Base-by-base conservation (phyloP, 1,140 invertebrate species). In the Geopemphigus sp. region DNA sequence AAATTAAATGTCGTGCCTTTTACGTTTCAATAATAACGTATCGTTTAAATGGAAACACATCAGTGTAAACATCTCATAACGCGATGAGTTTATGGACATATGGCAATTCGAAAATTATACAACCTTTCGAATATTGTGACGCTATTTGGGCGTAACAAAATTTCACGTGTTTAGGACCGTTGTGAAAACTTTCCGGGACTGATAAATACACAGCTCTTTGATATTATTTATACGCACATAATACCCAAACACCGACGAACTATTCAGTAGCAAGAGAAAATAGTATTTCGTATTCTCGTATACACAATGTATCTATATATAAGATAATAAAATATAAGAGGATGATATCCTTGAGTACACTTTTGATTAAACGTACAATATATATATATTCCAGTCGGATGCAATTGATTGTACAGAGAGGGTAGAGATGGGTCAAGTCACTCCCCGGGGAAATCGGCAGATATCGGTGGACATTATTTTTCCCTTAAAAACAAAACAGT, bases 361-460 rank as follows among this genome's bases (percentile, higher is more conserved):
- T 63, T 78, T 78, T 78, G 74, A 78, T 78, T 78, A 78, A 78
- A 78, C 57, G 74, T 19, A n/a, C 14, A 32, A 24, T 66, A 45
- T 66, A 66, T 66, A 64, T 64, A 64, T 74, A 54, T 54, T 39
- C 32, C 6, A 17, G 14, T 50, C 32, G 45, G 39, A 78, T 11
- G 57, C 56, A 76, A 76, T 78, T 61, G 74, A 76, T 76, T 76
- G 57, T 78, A 10, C 15, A 39, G 74, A 61, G 22, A 47, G 29
- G 15, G 74, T 29, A 50, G 39, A 22, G 74, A 50, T 19, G 57
- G 74, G 74, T 78, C 74, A 78, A 78, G 74, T 78, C 22, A 47
- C 32, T 59, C 74, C 39, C 74, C 1, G 5, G 74, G 74, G 74
- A 78, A 78, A 78, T 78, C 74, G 57, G 24, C 56, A 57, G 14